Percentiles rank a stretch among this genome's conserved stretches.
Evolutionary conservation across 1,140 invertebrate species (phyloP).

Genomic region (Drosophila suzukii): DNA sequence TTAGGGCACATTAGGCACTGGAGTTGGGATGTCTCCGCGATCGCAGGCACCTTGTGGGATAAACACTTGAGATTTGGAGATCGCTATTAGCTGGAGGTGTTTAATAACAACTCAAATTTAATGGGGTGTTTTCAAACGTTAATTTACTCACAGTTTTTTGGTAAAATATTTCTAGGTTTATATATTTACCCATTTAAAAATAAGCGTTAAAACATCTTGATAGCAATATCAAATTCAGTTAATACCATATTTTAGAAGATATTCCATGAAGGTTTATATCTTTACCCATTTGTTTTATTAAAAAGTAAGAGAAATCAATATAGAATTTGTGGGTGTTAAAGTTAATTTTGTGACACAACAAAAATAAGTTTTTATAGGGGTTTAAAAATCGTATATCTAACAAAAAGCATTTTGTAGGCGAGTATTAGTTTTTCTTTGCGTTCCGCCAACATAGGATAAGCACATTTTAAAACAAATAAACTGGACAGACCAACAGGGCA

Average conservation of each 20-base stretch:
- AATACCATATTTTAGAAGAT: no score
- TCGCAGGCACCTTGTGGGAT: conserved; percentile 31
- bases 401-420: conserved; percentile 1
- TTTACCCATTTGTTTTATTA: no score
- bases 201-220: no score
- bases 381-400: background rate
- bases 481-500: conserved; percentile 6
- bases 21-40: conserved; percentile 37
- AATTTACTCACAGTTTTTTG: no score
- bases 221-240: no score
- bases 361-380: background rate
- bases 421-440: background rate
- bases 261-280: no score
- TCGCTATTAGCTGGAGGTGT: conserved; percentile 2
- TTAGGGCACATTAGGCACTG: conserved; percentile 66
- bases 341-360: background rate
- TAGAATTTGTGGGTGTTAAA: no score
- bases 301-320: no score
- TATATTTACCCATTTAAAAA: background rate
- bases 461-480: conserved; percentile 14
- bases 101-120: conserved; percentile 10
- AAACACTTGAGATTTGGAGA: conserved; percentile 20
- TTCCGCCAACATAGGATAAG: background rate
- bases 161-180: background rate
- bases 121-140: background rate